A percentile compares a stretch with the other conserved stretches of the same genome.
Conservation (phyloP, 2,113 vertebrate genomes). For the Rhizomys pruinosus region DNA sequence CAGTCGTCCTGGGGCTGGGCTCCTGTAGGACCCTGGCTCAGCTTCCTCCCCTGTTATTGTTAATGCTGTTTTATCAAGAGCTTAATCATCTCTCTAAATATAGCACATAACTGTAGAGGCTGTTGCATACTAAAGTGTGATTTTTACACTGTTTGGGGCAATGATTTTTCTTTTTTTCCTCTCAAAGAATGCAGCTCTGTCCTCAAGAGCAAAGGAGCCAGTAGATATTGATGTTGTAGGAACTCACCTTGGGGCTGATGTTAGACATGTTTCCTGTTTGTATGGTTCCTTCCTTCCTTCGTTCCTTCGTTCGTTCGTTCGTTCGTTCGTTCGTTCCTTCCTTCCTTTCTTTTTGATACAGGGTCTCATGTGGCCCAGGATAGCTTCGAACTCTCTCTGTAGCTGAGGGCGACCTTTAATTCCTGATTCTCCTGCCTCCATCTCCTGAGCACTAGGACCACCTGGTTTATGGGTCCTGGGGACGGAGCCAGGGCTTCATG, state of each 20-base stretch:
- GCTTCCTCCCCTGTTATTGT: not conserved
- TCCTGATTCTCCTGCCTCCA: not conserved
- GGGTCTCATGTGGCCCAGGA: not conserved
- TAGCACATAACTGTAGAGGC: not conserved
- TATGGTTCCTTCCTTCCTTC: not conserved
- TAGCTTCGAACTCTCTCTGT: not conserved
- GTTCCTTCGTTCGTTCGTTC: too few relatives aligned
- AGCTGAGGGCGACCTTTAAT: too few relatives aligned
- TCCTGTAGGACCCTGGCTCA: not conserved
- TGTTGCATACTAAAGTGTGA: constrained; percentile 29
- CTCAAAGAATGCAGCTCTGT: not conserved
- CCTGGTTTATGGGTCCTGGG: not conserved
- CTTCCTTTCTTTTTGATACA: too few relatives aligned
- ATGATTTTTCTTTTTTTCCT: not conserved
- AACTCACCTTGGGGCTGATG: not conserved
- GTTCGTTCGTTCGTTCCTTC: too few relatives aligned
- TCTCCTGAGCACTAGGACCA: too few relatives aligned
- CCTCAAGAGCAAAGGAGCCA: not conserved
- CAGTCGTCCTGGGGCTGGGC: too few relatives aligned
- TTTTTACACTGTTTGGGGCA: constrained; percentile 7
- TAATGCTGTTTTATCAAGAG: not conserved
- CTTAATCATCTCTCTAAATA: constrained; percentile 47
- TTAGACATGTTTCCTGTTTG: too few relatives aligned
- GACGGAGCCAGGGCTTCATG: not conserved
- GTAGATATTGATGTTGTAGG: not conserved